Evolutionary conservation across 2,113 vertebrate genomes (phyloP).

Genomic region (Tauraco erythrolophus): DNA sequence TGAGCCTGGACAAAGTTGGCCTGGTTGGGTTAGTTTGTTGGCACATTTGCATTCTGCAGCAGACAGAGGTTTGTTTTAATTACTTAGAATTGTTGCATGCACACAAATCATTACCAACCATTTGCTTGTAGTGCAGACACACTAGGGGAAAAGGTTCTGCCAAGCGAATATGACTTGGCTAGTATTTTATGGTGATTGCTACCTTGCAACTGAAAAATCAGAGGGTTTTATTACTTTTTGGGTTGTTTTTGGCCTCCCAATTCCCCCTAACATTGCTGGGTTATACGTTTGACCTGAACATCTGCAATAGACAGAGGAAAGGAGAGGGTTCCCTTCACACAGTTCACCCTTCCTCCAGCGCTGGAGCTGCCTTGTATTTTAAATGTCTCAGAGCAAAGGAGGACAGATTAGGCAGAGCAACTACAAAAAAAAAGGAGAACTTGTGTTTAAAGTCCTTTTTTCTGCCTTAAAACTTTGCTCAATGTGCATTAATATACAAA

Average conservation of each 20-base stretch:
- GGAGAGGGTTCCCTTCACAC: background rate
- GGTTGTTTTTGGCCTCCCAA: background rate
- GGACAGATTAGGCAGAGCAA: background rate
- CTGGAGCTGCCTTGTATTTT: background rate
- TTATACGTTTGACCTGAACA: background rate
- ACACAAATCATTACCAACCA: constrained; percentile 64
- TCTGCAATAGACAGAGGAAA: background rate
- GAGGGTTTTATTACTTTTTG: background rate
- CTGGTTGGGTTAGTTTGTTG: constrained; percentile 41
- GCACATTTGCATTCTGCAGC: constrained; percentile 48
- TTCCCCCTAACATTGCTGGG: background rate
- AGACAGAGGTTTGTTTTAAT: constrained; percentile 64
- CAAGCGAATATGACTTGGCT: background rate
- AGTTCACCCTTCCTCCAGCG: background rate
- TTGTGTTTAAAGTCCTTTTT: background rate
- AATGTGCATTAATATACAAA: background rate
- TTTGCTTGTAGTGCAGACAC: constrained; percentile 31
- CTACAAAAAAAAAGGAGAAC: background rate
- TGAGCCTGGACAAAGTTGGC: constrained; percentile 2
- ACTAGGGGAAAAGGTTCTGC: background rate
- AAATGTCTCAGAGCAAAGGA: background rate
- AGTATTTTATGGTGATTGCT: background rate
- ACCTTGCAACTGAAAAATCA: background rate
- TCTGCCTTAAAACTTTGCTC: background rate
- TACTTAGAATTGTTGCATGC: constrained; percentile 51